Evolutionary conservation across 2,888 invertebrate species (phyloP), one percentile per base, ranked within the genome.

Genomic region (Melanostoma scalare): DNA sequence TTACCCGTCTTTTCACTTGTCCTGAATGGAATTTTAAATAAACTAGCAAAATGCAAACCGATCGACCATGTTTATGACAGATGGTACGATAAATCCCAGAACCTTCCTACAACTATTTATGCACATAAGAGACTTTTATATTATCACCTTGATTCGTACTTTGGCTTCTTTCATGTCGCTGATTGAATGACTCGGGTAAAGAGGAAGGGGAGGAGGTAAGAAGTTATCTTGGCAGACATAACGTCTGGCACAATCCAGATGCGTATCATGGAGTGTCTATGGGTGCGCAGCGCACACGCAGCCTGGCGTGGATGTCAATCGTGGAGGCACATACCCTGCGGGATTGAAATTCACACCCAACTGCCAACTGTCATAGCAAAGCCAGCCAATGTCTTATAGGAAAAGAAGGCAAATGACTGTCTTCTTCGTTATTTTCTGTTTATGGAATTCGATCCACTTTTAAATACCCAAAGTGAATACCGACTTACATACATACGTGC

Each of bases 21-120:
- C 71, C 78, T 69, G 71, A 9, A 52, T 71, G 74, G 79, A 67
- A 67, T 79, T 69, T 10, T 68, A 55, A 67, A 68, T 6, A 52
- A 55, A 76, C 38, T 60, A 42, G 9, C 58, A 52, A 72, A 67
- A 60, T 48, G 69, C 50, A 58, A 61, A 61, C 77, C 71, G 61
- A 82, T 73, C 73, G 81, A 52, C 74, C 55, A 85, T 80, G 80
- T 76, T 80, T 80, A 75, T 85, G 80, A 76, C 85, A 85, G 85
- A 85, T 85, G 72, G 67, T 33, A 71, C 75, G 85, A 85, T 85
- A 85, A 85, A 85, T 85, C 80, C 72, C 30, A 36, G 35, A 42
- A 6, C 9, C 40, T 36, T 10, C 44, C 48, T 61, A 53, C 61
- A 68, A 81, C 77, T 58, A 20, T 20, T 20, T 20, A 20, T 20